Base-by-base conservation (phyloP, 2,888 invertebrate genomes). In the Cataglyphis rosenhaueri region DNA sequence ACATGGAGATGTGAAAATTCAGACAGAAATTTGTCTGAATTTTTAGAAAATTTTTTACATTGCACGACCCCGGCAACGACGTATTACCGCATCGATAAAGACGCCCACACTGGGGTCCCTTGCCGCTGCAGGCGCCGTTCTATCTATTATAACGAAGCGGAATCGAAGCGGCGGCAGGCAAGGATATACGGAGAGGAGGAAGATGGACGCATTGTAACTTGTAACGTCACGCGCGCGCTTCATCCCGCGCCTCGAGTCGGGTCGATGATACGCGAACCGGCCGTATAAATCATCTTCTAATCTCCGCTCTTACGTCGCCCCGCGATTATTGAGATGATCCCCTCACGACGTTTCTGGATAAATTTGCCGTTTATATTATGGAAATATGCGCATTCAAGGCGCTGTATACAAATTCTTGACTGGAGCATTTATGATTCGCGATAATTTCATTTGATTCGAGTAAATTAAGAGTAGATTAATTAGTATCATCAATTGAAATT, bases 31-130 rank as follows among this genome's bases (percentile, higher is more conserved):
- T 6, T 35, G 35, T 35, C 35, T 6, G 35, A 35, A 35, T 35
- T 35, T 35, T 35, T 35, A 35, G 35, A 35, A 35, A 35, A 35
- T 35, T 35, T 35, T 35, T 35, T 35, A 38, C 8, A 8, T 41
- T 25, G 8, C 38, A 38, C 8, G 64, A 82, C 84, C 84, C 78
- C 75, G 48, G 83, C 81, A 84, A 71, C 81, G 82, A 81, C 84
- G 81, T 87, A 85, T 85, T 90, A 87, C 85, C 84, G 84, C 88
- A 84, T 85, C 87, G 88, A 91, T 88, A 88, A 88, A 87, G 79
- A 89, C 88, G 86, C 89, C 89, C 74, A 90, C 90, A 8, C 52
- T 8, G 2, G 78, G 15, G 78, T 87, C 85, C 83, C 59, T 70
- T n/a, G 57, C 70, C n/a, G 78, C 48, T 81, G 48, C 70, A 44